These are phyloP conservation scores for Cataglyphis cursor DNA, from an alignment of 2,888 invertebrate species.

Conservation along the genomic window DNA sequence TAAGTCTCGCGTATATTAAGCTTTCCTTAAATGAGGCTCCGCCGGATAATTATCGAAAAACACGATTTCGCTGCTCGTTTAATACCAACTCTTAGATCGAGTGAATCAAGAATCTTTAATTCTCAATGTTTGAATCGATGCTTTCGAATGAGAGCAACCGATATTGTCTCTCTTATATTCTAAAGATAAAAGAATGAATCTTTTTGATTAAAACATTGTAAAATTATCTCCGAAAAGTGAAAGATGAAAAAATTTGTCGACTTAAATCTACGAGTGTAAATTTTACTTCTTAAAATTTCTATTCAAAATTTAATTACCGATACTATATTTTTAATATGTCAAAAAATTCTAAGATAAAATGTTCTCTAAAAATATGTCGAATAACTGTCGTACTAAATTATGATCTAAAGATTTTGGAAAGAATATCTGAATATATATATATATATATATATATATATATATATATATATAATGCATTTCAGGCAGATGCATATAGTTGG, in stretches of 20 bases:
- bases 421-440: neutral
- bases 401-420: neutral
- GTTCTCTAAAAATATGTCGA: neutral
- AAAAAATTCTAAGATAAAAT: neutral
- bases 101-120: neutral
- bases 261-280: neutral
- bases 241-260: neutral
- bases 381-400: neutral
- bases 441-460: neutral
- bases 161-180: neutral
- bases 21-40: conserved; percentile 2
- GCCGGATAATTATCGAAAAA: conserved; percentile 32
- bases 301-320: neutral
- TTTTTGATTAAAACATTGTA: neutral
- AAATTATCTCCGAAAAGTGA: neutral
- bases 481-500: no score
- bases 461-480: neutral
- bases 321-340: neutral
- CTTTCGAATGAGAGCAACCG: neutral
- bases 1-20: conserved; percentile 36
- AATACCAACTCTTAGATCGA: neutral
- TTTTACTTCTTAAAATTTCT: neutral
- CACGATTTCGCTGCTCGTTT: neutral
- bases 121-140: neutral
- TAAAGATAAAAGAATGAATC: neutral